phyloP scores from a whole-genome alignment of 2,113 vertebrate species.

The Oncorhynchus masou region DNA sequence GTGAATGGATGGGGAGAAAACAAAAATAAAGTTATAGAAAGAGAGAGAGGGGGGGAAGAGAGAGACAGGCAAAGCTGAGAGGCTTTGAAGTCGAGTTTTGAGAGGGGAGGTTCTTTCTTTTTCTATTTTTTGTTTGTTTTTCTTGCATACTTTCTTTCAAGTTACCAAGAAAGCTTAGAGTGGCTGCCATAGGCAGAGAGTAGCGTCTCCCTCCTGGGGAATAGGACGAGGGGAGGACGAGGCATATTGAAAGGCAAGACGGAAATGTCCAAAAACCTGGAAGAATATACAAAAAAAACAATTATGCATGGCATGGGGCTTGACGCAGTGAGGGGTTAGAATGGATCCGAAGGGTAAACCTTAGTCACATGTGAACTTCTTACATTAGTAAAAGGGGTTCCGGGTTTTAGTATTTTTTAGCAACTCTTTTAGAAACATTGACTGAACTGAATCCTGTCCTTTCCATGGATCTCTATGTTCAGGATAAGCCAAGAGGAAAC shows the following conservation, averaged over 20 bases:
- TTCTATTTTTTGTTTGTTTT: background rate
- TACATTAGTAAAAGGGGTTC: too few relatives aligned
- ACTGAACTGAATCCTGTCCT: too few relatives aligned
- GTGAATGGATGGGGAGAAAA: background rate
- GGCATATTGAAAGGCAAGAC: background rate
- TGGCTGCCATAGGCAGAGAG: background rate
- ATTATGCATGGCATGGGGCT: background rate
- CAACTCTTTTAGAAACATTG: too few relatives aligned
- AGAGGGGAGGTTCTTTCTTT: background rate
- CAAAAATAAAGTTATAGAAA: background rate
- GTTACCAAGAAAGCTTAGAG: slow-evolving; percentile 1
- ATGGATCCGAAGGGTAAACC: too few relatives aligned
- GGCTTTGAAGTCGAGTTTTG: background rate
- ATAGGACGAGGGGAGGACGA: background rate
- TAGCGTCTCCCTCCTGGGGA: background rate
- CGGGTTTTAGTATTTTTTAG: background rate
- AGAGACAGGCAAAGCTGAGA: background rate
- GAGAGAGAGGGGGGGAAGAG: background rate
- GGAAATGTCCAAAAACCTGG: background rate
- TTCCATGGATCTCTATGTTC: too few relatives aligned
- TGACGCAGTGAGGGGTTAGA: too few relatives aligned
- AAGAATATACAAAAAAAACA: background rate
- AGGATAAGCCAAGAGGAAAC: too few relatives aligned
- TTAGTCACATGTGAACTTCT: too few relatives aligned
- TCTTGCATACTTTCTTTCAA: background rate